phyloP scores from a whole-genome alignment of 2,888 invertebrate genomes.

The Furcula furcula region DNA sequence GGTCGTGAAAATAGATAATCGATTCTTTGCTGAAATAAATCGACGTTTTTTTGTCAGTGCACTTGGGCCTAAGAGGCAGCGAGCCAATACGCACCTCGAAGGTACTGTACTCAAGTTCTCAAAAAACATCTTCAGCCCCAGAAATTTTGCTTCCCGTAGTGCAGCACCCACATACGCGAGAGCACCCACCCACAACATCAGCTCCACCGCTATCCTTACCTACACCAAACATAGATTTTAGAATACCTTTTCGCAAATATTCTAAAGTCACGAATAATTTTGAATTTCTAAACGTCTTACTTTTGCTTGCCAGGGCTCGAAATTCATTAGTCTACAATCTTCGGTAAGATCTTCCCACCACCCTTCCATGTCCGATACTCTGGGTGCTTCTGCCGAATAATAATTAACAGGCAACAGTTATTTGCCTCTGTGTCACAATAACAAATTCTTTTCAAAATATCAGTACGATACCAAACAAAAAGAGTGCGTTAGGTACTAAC shows the following conservation, averaged over 20 bases:
- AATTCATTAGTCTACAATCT: constrained; percentile 86
- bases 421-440: no score
- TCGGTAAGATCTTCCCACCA: constrained; percentile 88
- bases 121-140: constrained; percentile 96
- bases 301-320: constrained; percentile 81
- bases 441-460: no score
- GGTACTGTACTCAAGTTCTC: constrained; percentile 92
- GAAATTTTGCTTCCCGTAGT: constrained; percentile 92
- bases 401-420: no score
- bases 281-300: constrained; percentile 39
- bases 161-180: constrained; percentile 92
- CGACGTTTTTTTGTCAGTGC: no score
- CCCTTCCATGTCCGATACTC: constrained; percentile 80
- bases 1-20: no score
- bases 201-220: constrained; percentile 89
- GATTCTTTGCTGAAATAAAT: no score
- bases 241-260: no score
- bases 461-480: no score
- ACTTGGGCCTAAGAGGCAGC: no score
- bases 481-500: no score
- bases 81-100: constrained; percentile 51
- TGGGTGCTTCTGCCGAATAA: constrained; percentile 42
- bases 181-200: constrained; percentile 90
- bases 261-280: no score
- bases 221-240: constrained; percentile 27